Conservation (phyloP, 2,797 vertebrate genomes). For the Eulemur albifrons region DNA sequence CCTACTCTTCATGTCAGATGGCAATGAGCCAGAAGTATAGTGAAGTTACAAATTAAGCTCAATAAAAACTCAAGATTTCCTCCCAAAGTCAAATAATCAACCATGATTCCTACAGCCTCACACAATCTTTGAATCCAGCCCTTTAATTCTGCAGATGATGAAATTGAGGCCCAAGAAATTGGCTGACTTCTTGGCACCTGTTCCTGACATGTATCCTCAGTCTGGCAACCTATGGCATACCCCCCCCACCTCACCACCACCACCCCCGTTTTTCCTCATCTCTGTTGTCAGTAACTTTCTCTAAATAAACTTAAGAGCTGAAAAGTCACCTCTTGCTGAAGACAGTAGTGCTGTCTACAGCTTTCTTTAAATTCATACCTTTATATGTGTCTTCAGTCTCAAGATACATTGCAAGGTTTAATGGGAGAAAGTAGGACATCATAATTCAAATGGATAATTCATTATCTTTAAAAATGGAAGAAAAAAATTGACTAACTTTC, state of each 20-base stretch:
- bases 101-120: background rate
- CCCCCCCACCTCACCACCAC: background rate
- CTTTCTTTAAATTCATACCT: constrained; percentile 19
- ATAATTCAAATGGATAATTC: constrained; percentile 18
- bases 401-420: background rate
- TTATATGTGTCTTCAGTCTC: background rate
- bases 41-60: background rate
- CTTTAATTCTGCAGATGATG: background rate
- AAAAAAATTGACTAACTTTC: constrained; percentile 16
- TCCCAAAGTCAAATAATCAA: background rate
- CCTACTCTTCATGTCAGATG: background rate
- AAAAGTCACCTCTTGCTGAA: background rate
- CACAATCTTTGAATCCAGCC: background rate
- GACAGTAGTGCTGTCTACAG: background rate
- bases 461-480: constrained; percentile 27
- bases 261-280: background rate
- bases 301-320: background rate
- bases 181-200: background rate
- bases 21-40: background rate
- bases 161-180: background rate
- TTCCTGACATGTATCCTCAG: background rate
- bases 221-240: background rate
- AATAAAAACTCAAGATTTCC: background rate
- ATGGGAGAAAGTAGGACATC: constrained; percentile 41
- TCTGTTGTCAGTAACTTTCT: background rate